Evolutionary conservation across 2,113 vertebrate genomes (phyloP).

Genomic region (Gnathonemus longibarbis): DNA sequence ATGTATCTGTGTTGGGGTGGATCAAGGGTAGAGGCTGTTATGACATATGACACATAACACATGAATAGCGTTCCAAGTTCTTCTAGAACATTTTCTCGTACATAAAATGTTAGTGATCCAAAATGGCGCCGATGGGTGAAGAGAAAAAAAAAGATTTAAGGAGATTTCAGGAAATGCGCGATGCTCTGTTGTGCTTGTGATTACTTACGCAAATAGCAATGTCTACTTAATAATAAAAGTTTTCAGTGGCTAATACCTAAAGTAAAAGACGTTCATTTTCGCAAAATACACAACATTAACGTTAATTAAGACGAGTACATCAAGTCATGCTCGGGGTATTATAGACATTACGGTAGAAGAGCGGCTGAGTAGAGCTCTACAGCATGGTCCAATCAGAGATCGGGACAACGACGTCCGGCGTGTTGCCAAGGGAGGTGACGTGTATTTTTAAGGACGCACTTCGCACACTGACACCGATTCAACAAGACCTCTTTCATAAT

Average conservation of each 20-base stretch:
- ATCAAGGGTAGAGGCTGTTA: not conserved
- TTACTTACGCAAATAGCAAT: not conserved
- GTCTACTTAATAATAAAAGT: not conserved
- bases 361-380: slow-evolving; percentile 18
- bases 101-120: not conserved
- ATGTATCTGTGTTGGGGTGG: not conserved
- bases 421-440: not conserved
- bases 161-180: not conserved
- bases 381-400: slow-evolving; percentile 11
- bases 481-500: not conserved
- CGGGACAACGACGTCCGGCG: not conserved
- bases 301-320: not conserved
- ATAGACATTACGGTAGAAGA: slow-evolving; percentile 7
- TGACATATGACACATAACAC: not conserved
- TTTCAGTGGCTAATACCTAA: not conserved
- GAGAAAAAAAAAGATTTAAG: slow-evolving; percentile 4
- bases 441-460: slow-evolving; percentile 7
- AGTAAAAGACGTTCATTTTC: not conserved
- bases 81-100: not conserved
- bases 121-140: slow-evolving; percentile 5
- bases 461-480: not conserved
- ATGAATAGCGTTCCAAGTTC: not conserved
- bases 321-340: not conserved
- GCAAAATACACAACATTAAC: not conserved
- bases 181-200: not conserved